These are phyloP conservation scores for Phaethon lepturus DNA, from an alignment of 2,113 vertebrate species.

Conservation along the genomic window DNA sequence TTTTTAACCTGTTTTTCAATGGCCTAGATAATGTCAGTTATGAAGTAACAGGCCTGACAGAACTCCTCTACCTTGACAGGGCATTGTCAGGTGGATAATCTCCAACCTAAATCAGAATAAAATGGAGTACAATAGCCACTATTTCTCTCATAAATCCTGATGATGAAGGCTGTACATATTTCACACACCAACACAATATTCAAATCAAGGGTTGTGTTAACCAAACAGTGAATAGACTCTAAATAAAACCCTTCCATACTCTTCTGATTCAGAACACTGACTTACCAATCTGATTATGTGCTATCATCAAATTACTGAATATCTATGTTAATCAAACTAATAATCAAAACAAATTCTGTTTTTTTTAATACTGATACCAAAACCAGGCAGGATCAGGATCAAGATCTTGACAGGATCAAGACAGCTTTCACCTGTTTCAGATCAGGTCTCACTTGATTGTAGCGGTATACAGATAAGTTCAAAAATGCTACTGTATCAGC, in stretches of 20 bases:
- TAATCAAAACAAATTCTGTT: not conserved
- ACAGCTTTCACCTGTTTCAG: not conserved
- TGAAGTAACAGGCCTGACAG: not conserved
- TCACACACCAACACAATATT: not conserved
- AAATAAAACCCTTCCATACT: not conserved
- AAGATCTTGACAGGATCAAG: not conserved
- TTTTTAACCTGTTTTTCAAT: not conserved
- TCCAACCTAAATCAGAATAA: not conserved
- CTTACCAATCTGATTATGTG: not conserved
- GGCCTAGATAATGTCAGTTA: not conserved
- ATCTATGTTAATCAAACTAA: not conserved
- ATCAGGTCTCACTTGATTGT: not conserved
- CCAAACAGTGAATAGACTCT: not conserved
- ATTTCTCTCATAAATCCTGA: not conserved
- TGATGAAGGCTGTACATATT: not conserved
- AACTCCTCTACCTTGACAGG: not conserved
- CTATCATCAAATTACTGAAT: not conserved
- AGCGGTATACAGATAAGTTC: rapidly evolving
- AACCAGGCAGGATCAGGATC: not conserved
- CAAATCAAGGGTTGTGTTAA: not conserved
- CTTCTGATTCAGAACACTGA: not conserved
- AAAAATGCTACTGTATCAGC: not conserved
- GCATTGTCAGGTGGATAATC: not conserved
- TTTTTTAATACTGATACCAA: not conserved
- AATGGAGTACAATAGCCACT: not conserved